phyloP scores from a whole-genome alignment of 2,888 invertebrate genomes.

The Calameuta idolon region DNA sequence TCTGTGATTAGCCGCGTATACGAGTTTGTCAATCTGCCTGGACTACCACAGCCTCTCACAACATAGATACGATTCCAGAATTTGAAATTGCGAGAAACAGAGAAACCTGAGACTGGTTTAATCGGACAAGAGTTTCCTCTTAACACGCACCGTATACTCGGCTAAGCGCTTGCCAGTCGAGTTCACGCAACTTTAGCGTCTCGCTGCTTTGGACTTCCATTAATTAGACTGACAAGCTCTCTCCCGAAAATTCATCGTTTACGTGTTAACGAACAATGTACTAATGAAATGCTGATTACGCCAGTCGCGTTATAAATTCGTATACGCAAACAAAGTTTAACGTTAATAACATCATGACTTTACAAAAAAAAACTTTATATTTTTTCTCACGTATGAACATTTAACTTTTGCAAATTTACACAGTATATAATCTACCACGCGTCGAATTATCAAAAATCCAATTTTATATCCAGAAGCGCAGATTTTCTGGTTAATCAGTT shows the following conservation, averaged over 20 bases:
- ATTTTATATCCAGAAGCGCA: background rate
- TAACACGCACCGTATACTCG: slow-evolving; percentile 1
- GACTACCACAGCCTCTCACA: background rate
- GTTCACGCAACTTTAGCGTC: background rate
- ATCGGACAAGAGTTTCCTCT: slow-evolving; percentile 1
- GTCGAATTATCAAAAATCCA: background rate
- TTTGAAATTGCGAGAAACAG: background rate
- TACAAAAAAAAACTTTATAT: too few species aligned
- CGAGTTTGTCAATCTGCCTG: background rate
- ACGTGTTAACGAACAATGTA: background rate
- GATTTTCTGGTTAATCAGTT: background rate
- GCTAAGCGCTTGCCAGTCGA: background rate
- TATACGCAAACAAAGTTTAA: background rate
- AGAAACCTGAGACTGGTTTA: background rate
- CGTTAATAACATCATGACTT: background rate
- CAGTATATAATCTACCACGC: background rate
- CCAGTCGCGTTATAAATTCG: background rate
- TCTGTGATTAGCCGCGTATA: background rate
- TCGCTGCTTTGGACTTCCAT: background rate
- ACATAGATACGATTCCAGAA: background rate
- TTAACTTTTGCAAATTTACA: background rate
- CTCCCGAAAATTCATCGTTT: background rate
- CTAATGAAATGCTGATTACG: background rate
- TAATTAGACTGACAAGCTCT: background rate
- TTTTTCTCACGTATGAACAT: background rate